These are phyloP conservation scores for Trachelipus rathkii DNA, from an alignment of 1,140 invertebrate genomes.

Conservation along the genomic window DNA sequence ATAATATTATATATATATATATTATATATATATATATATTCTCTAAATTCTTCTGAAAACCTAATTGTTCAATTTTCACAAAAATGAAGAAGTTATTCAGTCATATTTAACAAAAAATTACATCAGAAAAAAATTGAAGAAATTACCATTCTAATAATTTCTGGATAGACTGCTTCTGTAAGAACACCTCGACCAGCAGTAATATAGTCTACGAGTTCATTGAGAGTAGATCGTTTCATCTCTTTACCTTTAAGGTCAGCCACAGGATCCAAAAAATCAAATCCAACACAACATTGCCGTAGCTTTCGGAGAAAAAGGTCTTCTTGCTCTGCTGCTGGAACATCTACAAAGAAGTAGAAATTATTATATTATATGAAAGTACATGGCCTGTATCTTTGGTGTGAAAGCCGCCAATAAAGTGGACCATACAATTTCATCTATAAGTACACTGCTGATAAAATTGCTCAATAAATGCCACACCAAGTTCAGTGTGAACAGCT, in stretches of 20 bases:
- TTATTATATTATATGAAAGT: not conserved
- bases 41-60: no score
- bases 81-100: no score
- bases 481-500: no score
- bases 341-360: conserved; percentile 67
- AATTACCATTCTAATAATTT: conserved; percentile 91
- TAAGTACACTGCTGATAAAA: no score
- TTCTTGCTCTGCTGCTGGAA: conserved; percentile 87
- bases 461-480: no score
- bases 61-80: no score
- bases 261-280: conserved; percentile 98
- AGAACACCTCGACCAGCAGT: conserved; percentile 88
- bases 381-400: no score
- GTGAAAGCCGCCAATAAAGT: no score
- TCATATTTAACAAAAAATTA: no score
- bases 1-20: no score
- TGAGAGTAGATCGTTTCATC: conserved; percentile 92
- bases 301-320: conserved; percentile 96
- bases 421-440: no score
- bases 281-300: conserved; percentile 95
- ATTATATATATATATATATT: no score
- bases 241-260: conserved; percentile 98
- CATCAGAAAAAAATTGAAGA: not conserved
- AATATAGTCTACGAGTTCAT: conserved; percentile 97
- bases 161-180: conserved; percentile 93